Percentiles rank a stretch among this genome's conserved stretches.
Evolutionary conservation across 1,140 invertebrate species (phyloP).

Genomic region (Scaptomyza graminum): DNA sequence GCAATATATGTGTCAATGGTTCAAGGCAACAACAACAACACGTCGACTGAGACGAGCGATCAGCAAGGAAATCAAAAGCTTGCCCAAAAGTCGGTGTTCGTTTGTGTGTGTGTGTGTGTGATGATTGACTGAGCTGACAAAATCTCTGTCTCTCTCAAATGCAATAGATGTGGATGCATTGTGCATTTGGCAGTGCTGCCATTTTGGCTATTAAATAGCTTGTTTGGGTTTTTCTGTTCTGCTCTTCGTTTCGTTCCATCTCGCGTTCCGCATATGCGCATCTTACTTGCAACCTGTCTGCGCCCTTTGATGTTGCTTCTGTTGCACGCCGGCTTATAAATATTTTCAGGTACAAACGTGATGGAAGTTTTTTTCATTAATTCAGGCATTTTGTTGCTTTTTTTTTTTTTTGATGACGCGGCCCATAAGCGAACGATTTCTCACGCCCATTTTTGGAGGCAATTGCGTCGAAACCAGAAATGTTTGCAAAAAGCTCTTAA

Average conservation of each 20-base stretch:
- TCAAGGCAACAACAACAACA: slow-evolving; percentile 57
- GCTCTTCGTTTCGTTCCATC: neutral
- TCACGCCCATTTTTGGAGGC: slow-evolving; percentile 68
- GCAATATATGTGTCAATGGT: slow-evolving; percentile 72
- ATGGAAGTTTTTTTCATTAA: no score
- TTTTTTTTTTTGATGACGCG: slow-evolving; percentile 56
- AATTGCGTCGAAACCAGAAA: slow-evolving; percentile 36
- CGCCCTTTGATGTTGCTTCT: slow-evolving; percentile 8
- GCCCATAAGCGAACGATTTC: slow-evolving; percentile 53
- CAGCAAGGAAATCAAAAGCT: slow-evolving; percentile 31
- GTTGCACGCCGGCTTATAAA: slow-evolving; percentile 9
- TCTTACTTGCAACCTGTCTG: neutral
- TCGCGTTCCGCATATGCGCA: slow-evolving; percentile 26
- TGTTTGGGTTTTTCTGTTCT: no score
- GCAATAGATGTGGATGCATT: neutral
- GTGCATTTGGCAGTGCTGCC: neutral
- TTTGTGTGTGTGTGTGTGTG: neutral
- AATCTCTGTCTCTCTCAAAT: neutral
- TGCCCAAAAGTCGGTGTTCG: slow-evolving; percentile 6
- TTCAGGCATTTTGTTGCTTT: slow-evolving; percentile 15
- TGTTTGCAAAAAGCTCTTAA: slow-evolving; percentile 17
- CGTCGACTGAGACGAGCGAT: slow-evolving; percentile 1
- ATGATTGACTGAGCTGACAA: neutral
- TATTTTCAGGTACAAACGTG: slow-evolving; percentile 24
- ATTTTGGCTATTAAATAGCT: neutral